Evolutionary conservation across 2,888 invertebrate species (phyloP), one percentile per base, ranked within the genome.

Genomic region (Rhimphoctona megacephalus): DNA sequence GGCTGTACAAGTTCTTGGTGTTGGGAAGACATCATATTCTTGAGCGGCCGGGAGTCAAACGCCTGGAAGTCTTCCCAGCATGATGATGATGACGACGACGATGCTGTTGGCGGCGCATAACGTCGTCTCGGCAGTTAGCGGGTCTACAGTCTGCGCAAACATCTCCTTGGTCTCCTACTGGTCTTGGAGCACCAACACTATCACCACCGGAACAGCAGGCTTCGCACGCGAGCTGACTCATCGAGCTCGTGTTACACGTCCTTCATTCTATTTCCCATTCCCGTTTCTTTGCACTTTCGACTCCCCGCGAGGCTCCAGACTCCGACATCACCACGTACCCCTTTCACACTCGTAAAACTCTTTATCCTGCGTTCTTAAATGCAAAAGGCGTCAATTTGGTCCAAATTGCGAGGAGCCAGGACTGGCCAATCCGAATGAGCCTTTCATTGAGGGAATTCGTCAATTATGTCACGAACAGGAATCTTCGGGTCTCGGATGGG

Each of bases 81-180:
- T 22, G 78, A 73, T 64, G 73, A 79, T 67, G 66, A 76, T 22
- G 61, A 76, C 54, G 73, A 67, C 57, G 83, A 57, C 73, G 84
- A 84, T 79, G 72, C 54, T 46, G 81, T 69, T 67, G 79, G 74
- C 86, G 72, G 61, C 61, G 67, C 49, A 39, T 54, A 81, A 77
- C 85, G 83, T 86, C 82, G 80, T 87, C 85, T 87, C 83, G 70
- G 88, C 86, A 88, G 90, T 90, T 90, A 90, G 90, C 90, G 87
- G 88, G 88, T 90, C 87, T 89, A 87, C 88, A 86, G 90, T 89
- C 89, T 89, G 89, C 87, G 89, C 90, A 90, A 90, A 90, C 89
- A 91, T 85, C 81, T 54, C 72, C 85, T 83, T 79, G 67, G 70
- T 73, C 82, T 78, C 73, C 66, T 67, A 77, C 72, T 64, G 49